Conservation (phyloP, 2,113 vertebrate species). For the Phodopus roborovskii region DNA sequence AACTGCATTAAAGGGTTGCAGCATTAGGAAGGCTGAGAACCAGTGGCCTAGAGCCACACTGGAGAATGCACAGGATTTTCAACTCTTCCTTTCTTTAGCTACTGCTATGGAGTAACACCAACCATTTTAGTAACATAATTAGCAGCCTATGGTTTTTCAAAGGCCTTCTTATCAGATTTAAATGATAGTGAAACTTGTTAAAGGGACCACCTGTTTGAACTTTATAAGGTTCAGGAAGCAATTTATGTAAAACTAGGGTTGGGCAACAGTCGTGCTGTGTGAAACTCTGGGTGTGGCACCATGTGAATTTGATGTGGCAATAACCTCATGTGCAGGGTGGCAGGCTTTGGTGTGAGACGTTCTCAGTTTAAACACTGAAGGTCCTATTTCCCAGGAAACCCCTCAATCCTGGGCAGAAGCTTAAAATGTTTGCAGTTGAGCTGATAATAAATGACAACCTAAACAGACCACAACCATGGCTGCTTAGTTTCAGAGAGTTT, state of each 20-base stretch:
- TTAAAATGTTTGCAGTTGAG: background rate
- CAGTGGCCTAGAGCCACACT: background rate
- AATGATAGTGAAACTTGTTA: conserved; percentile 62
- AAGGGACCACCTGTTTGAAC: conserved; percentile 53
- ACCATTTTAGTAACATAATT: conserved; percentile 28
- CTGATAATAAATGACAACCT: background rate
- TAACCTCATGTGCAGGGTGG: background rate
- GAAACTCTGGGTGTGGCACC: background rate
- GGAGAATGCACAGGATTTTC: background rate
- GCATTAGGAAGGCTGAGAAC: background rate
- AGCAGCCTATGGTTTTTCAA: conserved; percentile 45
- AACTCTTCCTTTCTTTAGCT: conserved; percentile 29
- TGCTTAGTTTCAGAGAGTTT: background rate
- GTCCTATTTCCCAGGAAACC: background rate
- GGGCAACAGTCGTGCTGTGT: conserved; percentile 7
- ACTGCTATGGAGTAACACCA: background rate
- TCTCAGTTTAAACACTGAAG: conserved; percentile 9
- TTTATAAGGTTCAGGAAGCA: background rate
- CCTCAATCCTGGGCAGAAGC: background rate
- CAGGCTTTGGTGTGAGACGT: background rate
- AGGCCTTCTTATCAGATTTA: conserved; percentile 47
- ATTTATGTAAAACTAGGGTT: conserved; percentile 46
- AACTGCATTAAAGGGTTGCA: too few species aligned
- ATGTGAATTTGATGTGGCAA: background rate
- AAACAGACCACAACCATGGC: background rate